phyloP scores from a whole-genome alignment of 2,888 invertebrate species.

The Eumerus sabulonum region DNA sequence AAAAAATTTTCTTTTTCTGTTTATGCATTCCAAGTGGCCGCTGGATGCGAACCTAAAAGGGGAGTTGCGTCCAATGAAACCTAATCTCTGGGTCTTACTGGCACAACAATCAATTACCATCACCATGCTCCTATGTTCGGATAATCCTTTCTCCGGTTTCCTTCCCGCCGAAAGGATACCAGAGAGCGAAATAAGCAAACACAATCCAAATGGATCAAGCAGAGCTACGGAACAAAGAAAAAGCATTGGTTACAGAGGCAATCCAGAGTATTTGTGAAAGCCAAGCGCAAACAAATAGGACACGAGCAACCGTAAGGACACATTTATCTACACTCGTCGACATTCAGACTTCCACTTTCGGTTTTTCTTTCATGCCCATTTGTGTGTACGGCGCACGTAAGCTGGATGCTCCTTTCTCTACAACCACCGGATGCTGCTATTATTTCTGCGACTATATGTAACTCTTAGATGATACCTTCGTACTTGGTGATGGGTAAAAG shows the following conservation, averaged over 20 bases:
- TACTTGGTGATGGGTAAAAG: conserved; percentile 46
- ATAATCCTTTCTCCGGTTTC: too few species aligned
- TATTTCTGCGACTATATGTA: conserved; percentile 50
- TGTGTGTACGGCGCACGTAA: conserved; percentile 13
- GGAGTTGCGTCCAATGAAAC: too few species aligned
- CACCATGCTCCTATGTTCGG: too few species aligned
- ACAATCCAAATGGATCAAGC: too few species aligned
- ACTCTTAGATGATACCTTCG: conserved; percentile 56
- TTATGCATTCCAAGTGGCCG: background rate
- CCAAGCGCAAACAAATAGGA: background rate
- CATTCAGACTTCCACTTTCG: conserved; percentile 44
- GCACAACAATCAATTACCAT: too few species aligned
- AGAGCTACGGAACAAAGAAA: too few species aligned
- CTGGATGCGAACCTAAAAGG: too few species aligned
- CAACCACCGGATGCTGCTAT: conserved; percentile 49
- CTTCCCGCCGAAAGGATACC: too few species aligned
- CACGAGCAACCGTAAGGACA: conserved; percentile 7
- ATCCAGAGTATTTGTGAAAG: background rate
- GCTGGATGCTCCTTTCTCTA: background rate
- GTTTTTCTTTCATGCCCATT: conserved; percentile 23
- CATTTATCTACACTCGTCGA: conserved; percentile 28
- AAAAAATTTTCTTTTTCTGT: too few species aligned
- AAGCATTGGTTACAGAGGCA: too few species aligned
- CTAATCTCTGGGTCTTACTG: too few species aligned
- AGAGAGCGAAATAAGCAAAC: too few species aligned